These are phyloP conservation scores for Urocitellus parryii DNA, from an alignment of 2,113 vertebrate genomes.

Conservation along the genomic window DNA sequence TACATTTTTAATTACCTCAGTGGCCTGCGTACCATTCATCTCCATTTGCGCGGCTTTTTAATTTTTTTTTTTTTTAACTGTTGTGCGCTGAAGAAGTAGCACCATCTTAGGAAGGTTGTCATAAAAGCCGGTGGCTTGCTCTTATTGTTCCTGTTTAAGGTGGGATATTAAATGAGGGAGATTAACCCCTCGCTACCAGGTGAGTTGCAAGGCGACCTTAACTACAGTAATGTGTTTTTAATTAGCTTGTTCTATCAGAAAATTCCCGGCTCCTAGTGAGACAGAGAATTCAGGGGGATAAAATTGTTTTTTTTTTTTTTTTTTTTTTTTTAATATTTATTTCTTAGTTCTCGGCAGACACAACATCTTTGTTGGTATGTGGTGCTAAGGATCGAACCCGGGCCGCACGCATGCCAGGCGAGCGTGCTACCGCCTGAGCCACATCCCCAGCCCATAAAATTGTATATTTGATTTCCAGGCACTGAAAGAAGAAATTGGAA, in stretches of 20 bases:
- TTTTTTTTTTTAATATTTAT: too few species aligned
- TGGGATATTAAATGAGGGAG: constrained; percentile 68
- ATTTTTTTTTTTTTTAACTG: constrained; percentile 75
- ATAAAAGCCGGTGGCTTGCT: constrained; percentile 71
- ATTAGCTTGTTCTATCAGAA: constrained; percentile 56
- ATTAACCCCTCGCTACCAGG: constrained; percentile 79
- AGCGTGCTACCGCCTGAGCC: too few species aligned
- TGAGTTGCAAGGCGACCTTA: constrained; percentile 21
- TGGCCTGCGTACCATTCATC: constrained; percentile 92
- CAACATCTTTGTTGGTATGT: too few species aligned
- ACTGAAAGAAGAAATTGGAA: constrained; percentile 73
- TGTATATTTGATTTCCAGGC: constrained; percentile 57
- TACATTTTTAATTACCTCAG: constrained; percentile 97
- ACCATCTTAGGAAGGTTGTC: constrained; percentile 76
- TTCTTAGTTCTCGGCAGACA: too few species aligned
- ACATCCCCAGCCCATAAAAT: too few species aligned
- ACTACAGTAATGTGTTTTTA: constrained; percentile 59
- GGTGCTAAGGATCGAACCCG: too few species aligned
- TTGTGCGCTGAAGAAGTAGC: constrained; percentile 85
- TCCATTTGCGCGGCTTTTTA: constrained; percentile 90
- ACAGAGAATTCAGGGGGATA: constrained; percentile 26
- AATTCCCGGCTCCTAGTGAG: constrained; percentile 43
- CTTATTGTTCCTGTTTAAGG: constrained; percentile 79
- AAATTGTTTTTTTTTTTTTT: too few species aligned
- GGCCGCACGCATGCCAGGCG: too few species aligned